A percentile compares a stretch with the other conserved stretches of the same genome.
Conservation (phyloP, 2,113 vertebrate species). For the Notarius lentiginosus region DNA sequence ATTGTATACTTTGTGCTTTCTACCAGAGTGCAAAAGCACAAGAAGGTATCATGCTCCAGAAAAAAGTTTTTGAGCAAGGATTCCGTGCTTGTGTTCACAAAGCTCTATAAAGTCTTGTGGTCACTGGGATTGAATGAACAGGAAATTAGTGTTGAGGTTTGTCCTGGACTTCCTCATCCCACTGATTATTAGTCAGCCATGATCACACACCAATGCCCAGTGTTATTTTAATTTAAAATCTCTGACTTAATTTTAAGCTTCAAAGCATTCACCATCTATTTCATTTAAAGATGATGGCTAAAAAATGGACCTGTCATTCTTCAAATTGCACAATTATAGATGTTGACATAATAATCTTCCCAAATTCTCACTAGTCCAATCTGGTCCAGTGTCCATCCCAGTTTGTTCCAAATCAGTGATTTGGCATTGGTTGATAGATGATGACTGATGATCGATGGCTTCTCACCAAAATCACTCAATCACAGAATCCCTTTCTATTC, state of each 20-base stretch:
- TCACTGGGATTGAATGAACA: not conserved
- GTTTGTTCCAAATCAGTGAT: slow-evolving; percentile 14
- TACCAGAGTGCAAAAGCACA: too few relatives aligned
- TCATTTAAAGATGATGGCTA: not conserved
- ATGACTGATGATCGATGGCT: slow-evolving; percentile 28
- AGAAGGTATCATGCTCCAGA: not conserved
- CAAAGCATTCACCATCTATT: not conserved
- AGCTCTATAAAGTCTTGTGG: not conserved
- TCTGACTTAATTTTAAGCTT: not conserved
- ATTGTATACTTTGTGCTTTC: not conserved
- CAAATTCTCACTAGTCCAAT: not conserved
- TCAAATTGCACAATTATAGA: not conserved
- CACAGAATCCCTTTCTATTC: slow-evolving; percentile 24
- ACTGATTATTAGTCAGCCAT: not conserved
- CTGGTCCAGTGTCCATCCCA: not conserved
- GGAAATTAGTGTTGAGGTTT: not conserved
- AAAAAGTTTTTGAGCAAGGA: not conserved
- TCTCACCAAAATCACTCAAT: slow-evolving; percentile 31
- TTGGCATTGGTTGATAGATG: not conserved
- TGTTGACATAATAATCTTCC: not conserved
- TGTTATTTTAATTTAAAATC: not conserved
- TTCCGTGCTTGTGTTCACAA: not conserved
- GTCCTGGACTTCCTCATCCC: not conserved
- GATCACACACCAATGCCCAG: not conserved
- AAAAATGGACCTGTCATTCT: not conserved